A percentile compares a stretch with the other conserved stretches of the same genome.
Conservation (phyloP, 2,797 vertebrate genomes). For the Cirrhinus molitorella region DNA sequence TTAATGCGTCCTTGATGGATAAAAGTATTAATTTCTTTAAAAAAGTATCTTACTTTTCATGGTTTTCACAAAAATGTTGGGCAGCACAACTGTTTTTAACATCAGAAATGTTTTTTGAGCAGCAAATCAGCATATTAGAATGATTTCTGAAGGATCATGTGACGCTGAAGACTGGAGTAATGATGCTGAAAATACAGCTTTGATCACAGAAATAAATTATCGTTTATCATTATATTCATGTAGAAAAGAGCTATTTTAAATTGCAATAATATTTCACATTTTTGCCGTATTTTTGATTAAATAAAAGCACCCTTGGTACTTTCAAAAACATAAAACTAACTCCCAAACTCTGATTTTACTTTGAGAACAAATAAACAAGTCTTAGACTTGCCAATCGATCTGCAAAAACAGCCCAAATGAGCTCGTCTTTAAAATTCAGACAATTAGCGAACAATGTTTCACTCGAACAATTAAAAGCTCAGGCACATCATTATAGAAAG, state of each 20-base stretch:
- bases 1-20: neutral
- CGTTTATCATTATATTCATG: neutral
- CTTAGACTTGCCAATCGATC: neutral
- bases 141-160: neutral
- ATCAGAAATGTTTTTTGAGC: too few relatives aligned
- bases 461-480: neutral
- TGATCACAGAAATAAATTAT: neutral
- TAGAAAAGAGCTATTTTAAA: neutral
- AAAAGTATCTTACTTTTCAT: too few relatives aligned
- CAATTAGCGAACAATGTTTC: neutral
- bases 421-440: neutral
- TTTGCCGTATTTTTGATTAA: neutral
- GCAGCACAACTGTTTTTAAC: too few relatives aligned
- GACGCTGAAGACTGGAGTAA: neutral
- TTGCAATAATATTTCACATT: neutral
- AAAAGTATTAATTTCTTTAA: neutral
- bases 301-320: neutral
- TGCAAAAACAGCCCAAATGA: neutral
- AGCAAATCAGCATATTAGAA: neutral
- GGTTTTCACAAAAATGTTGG: rapidly evolving
- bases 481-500: neutral
- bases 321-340: neutral
- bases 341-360: neutral
- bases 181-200: neutral
- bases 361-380: neutral